A percentile compares a stretch with the other conserved stretches of the same genome.
phyloP scores from a whole-genome alignment of 1,140 invertebrate genomes.

The Macrotrachela quadricornifera region DNA sequence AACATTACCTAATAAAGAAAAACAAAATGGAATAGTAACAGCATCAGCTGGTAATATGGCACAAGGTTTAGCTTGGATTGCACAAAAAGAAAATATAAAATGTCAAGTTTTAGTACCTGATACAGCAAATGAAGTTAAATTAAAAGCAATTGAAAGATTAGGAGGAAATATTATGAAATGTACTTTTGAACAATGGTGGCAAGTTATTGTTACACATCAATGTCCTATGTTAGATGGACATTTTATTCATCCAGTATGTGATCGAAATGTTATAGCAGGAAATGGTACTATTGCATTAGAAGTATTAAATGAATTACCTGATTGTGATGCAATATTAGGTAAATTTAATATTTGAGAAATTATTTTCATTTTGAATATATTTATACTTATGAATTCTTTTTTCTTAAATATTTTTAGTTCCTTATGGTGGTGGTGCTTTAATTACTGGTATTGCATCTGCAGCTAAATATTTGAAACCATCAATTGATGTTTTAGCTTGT shows the following conservation, averaged over 20 bases:
- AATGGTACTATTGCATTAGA: constrained; percentile 22
- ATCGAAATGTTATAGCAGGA: constrained; percentile 18
- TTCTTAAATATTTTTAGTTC: constrained; percentile 6
- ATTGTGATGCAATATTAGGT: constrained; percentile 16
- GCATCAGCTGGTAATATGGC: constrained; percentile 23
- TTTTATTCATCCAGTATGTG: constrained; percentile 20
- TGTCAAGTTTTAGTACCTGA: constrained; percentile 18
- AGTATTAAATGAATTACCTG: constrained; percentile 18
- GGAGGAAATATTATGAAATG: constrained; percentile 15
- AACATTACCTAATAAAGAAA: constrained; percentile 10
- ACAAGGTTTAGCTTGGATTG: constrained; percentile 16
- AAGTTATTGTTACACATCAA: constrained; percentile 12
- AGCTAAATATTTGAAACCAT: constrained; percentile 14
- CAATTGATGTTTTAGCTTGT: constrained; percentile 17
- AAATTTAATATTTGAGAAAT: too few species aligned
- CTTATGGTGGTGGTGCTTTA: constrained; percentile 21
- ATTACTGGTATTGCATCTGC: constrained; percentile 17
- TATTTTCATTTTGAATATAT: too few species aligned
- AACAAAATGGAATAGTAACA: constrained; percentile 15
- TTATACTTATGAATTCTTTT: too few species aligned
- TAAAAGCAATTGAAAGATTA: constrained; percentile 13
- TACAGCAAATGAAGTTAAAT: constrained; percentile 15
- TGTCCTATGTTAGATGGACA: constrained; percentile 13
- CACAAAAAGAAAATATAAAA: constrained; percentile 9
- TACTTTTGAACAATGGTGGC: constrained; percentile 18